Conservation (phyloP, 2,797 vertebrate species). For the Chelidonichthys spinosus region DNA sequence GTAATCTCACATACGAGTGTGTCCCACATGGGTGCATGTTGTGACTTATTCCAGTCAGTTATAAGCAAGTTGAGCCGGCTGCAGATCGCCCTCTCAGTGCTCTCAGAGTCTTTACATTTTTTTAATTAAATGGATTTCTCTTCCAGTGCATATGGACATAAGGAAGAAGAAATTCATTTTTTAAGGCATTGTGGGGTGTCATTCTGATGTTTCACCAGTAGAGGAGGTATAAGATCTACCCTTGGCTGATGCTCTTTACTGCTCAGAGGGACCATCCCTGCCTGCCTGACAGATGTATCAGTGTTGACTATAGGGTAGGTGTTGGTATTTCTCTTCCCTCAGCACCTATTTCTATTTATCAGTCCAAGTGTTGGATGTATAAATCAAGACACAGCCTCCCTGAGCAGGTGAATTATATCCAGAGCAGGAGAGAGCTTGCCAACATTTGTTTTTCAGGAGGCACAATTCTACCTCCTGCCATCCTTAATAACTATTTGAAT, state of each 20-base stretch:
- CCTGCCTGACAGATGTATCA: conserved; percentile 1
- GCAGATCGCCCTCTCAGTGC: not conserved
- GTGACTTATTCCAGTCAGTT: conserved; percentile 29
- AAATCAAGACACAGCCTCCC: conserved; percentile 14
- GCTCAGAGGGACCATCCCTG: not conserved
- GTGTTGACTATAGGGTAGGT: not conserved
- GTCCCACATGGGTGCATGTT: conserved; percentile 22
- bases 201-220: conserved; percentile 61
- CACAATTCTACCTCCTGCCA: conserved; percentile 9
- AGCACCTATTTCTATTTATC: conserved; percentile 12
- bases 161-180: not conserved
- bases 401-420: not conserved
- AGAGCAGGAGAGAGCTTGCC: not conserved
- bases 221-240: conserved; percentile 52
- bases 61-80: conserved; percentile 33
- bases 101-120: conserved; percentile 12
- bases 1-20: conserved; percentile 24
- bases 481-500: conserved; percentile 49
- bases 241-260: not conserved
- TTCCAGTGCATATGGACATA: not conserved
- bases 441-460: not conserved
- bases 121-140: conserved; percentile 15
- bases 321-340: not conserved
- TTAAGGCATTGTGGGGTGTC: conserved; percentile 1
- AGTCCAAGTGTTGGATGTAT: conserved; percentile 18